phyloP scores from a whole-genome alignment of 1,140 invertebrate genomes.

The Trinorchestia longiramus region DNA sequence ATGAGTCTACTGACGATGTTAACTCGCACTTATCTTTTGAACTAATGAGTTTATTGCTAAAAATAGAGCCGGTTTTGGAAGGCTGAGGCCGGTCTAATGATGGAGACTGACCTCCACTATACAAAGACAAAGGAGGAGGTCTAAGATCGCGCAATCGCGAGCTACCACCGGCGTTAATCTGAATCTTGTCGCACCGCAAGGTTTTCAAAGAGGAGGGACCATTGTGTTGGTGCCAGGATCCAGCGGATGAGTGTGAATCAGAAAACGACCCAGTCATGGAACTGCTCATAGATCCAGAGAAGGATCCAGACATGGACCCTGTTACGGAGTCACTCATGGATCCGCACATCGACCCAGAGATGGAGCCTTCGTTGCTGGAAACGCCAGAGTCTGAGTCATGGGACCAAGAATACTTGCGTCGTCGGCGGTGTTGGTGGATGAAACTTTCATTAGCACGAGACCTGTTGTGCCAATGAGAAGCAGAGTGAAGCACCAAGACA shows the following conservation, averaged over 20 bases:
- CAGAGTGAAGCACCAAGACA: not conserved
- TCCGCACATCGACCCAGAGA: constrained; percentile 58
- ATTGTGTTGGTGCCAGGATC: constrained; percentile 43
- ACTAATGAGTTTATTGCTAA: not conserved
- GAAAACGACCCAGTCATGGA: constrained; percentile 1
- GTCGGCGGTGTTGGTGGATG: constrained; percentile 69
- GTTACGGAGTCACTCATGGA: constrained; percentile 2
- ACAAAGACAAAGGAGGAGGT: constrained; percentile 28
- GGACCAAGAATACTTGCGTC: constrained; percentile 81
- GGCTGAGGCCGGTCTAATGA: not conserved
- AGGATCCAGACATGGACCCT: constrained; percentile 32
- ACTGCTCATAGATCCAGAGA: not conserved
- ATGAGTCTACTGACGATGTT: not conserved
- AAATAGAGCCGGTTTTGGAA: not conserved
- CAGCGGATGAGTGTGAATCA: constrained; percentile 61
- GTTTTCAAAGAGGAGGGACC: constrained; percentile 45
- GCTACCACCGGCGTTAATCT: not conserved
- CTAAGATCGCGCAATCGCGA: not conserved
- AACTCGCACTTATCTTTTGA: not conserved
- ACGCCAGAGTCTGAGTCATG: constrained; percentile 77
- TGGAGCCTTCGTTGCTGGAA: constrained; percentile 72
- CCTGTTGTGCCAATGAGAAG: not conserved
- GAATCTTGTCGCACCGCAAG: not conserved
- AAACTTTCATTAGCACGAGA: not conserved
- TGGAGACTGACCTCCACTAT: not conserved